Base-by-base conservation (phyloP, 2,888 invertebrate genomes). In the Acrocyrtus sp. region DNA sequence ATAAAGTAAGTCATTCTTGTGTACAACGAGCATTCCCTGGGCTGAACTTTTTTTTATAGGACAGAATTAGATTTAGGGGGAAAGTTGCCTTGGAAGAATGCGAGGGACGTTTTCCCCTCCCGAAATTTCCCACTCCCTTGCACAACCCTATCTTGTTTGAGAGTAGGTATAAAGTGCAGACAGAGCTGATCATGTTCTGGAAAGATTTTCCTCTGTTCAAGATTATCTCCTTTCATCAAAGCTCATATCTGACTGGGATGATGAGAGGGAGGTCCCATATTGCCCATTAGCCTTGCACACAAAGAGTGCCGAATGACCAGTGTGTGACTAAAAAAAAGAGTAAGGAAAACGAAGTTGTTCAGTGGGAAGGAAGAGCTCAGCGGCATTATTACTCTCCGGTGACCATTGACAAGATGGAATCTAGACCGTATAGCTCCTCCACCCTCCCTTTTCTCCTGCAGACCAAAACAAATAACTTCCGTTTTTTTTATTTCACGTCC, bases 371-470 rank as follows among this genome's bases (percentile, higher is more conserved):
- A 34, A 34, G 34, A 34, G 34, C 34, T 17, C 26, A 43, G 41
- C 29, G 43, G 17, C 27, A 34, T 67, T 67, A 67, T 67, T 41
- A 60, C 67, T 67, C 67, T 67, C 67, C 34, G 19, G 67, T 67
- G 67, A 47, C 67, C 39, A 27, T 34, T 34, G 34, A 12, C 63
- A 43, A 53, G 63, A 65, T 65, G 65, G 65, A 65, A 54, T 54
- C 65, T 54, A 29, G 43, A n/a, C n/a, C n/a, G n/a, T n/a, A n/a
- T n/a, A n/a, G 29, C 47, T 56, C 65, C 43, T 56, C 47, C 54
- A 65, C 56, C 47, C 54, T 50, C 26, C 29, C 48, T 19, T 22
- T 47, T n/a, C n/a, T n/a, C n/a, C n/a, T n/a, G n/a, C n/a, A n/a
- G n/a, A n/a, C n/a, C n/a, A n/a, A n/a, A n/a, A n/a, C n/a, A n/a